These are phyloP conservation scores for Delia radicum DNA, from an alignment of 1,140 invertebrate species.

Conservation along the genomic window DNA sequence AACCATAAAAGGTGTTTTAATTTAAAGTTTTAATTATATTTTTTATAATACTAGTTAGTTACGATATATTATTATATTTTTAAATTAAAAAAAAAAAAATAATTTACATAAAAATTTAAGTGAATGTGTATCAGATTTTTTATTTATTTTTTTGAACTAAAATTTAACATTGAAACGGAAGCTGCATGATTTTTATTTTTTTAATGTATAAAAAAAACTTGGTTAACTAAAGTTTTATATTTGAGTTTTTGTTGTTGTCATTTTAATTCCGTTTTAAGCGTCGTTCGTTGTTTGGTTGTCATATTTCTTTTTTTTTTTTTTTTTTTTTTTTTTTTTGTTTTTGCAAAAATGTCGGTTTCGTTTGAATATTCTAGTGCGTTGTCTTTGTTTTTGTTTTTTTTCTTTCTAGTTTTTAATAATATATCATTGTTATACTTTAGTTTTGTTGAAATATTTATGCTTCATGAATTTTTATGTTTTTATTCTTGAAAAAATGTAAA, in stretches of 20 bases:
- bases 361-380: background rate
- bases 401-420: background rate
- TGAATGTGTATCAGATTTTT: background rate
- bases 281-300: background rate
- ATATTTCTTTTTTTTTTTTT: no score
- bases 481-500: no score
- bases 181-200: background rate
- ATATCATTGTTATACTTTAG: background rate
- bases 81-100: background rate
- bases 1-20: background rate
- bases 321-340: background rate
- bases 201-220: background rate
- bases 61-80: background rate
- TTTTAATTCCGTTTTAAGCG: background rate
- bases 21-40: background rate
- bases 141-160: background rate
- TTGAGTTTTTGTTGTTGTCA: background rate
- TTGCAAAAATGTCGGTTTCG: background rate
- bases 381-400: background rate
- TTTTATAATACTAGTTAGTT: background rate
- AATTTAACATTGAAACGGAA: background rate
- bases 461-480: conserved; percentile 5
- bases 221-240: background rate
- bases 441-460: background rate
- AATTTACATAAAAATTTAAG: background rate